phyloP scores from a whole-genome alignment of 2,888 invertebrate genomes.

The Drosophila nigricruria region DNA sequence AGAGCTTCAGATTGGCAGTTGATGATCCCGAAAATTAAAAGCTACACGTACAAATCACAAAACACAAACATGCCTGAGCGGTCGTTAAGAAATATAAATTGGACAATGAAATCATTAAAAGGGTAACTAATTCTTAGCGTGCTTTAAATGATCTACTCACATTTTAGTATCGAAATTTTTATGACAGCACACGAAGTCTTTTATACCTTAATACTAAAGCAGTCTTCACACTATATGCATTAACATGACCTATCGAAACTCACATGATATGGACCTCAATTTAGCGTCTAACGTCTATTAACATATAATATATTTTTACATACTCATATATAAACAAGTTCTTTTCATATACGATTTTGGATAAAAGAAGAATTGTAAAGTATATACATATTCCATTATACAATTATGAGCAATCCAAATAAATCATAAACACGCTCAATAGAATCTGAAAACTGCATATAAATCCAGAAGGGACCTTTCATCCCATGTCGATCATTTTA shows the following conservation, averaged over 20 bases:
- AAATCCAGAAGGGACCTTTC: constrained; percentile 20
- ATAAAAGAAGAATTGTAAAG: not conserved
- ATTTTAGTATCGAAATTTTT: constrained; percentile 57
- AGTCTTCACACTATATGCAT: not conserved
- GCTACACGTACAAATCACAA: constrained; percentile 46
- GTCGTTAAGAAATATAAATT: constrained; percentile 83
- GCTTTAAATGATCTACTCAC: constrained; percentile 54
- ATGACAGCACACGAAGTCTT: constrained; percentile 17
- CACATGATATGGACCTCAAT: not conserved
- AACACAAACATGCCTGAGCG: constrained; percentile 51
- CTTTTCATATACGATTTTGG: not conserved
- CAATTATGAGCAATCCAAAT: constrained; percentile 9
- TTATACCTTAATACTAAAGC: constrained; percentile 7
- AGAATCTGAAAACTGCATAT: constrained; percentile 24
- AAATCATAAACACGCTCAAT: constrained; percentile 39
- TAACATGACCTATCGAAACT: not conserved
- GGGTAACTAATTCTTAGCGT: constrained; percentile 64
- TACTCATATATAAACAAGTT: not conserved
- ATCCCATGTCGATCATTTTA: constrained; percentile 56
- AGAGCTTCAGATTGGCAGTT: constrained; percentile 39
- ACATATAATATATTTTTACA: not conserved
- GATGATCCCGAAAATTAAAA: constrained; percentile 59
- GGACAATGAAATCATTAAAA: constrained; percentile 84
- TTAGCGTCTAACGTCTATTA: not conserved
- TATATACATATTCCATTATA: constrained; percentile 2